Percentiles rank a stretch among this genome's conserved stretches.
Evolutionary conservation across 2,113 vertebrate species (phyloP).

Genomic region (Pipra filicauda): DNA sequence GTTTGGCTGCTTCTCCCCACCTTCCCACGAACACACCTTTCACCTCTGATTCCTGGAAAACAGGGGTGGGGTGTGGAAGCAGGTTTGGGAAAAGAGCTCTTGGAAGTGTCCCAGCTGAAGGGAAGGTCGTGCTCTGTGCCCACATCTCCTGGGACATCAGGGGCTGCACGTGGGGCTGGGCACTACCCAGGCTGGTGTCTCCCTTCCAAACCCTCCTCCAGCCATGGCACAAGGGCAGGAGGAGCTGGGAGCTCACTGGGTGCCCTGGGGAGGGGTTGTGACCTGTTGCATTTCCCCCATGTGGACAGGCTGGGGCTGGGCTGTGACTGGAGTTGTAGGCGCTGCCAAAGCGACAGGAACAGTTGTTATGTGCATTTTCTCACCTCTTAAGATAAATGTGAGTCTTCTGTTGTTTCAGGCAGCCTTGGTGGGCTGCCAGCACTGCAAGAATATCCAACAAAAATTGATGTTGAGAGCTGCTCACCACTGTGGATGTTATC

Average conservation of each 20-base stretch:
- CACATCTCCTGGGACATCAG: accelerated
- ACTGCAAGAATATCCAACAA: background rate
- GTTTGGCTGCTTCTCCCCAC: background rate
- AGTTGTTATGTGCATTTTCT: background rate
- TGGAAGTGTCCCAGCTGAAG: background rate
- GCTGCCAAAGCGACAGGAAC: background rate
- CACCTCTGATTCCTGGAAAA: background rate
- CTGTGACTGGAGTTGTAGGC: background rate
- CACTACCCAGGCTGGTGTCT: accelerated
- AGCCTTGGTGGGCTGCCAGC: background rate
- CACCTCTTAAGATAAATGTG: background rate
- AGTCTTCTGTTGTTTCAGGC: background rate
- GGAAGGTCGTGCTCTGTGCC: background rate
- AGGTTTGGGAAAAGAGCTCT: background rate
- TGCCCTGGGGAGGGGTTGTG: accelerated
- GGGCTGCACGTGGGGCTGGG: accelerated
- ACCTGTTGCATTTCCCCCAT: accelerated
- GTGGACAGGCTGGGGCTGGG: background rate
- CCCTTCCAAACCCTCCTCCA: accelerated
- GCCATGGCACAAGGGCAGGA: background rate
- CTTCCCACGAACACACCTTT: background rate
- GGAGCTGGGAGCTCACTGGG: background rate
- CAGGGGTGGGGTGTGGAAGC: background rate
- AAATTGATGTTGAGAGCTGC: background rate
- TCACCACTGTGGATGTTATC: background rate